Conservation (phyloP, 1,140 invertebrate genomes). For the Drosophila simulans region DNA sequence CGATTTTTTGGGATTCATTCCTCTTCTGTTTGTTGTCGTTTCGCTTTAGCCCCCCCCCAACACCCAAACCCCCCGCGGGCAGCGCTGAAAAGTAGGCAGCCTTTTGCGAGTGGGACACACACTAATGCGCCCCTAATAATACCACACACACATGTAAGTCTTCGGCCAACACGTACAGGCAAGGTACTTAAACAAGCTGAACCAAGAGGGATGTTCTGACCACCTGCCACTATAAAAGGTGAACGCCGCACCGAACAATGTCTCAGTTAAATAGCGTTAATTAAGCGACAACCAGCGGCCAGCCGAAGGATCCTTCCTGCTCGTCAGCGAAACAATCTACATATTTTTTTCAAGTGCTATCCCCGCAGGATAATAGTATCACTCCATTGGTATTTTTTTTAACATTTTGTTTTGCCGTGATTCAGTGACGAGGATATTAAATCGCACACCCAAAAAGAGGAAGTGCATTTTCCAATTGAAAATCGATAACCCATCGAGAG, state of each 20-base stretch:
- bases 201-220: slow-evolving; percentile 34
- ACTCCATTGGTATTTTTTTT: no score
- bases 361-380: neutral
- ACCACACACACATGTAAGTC: slow-evolving; percentile 70
- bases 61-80: neutral
- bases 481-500: slow-evolving; percentile 32
- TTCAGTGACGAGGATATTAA: slow-evolving; percentile 25
- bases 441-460: neutral
- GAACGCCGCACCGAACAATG: slow-evolving; percentile 56
- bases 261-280: slow-evolving; percentile 79
- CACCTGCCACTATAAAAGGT: slow-evolving; percentile 74
- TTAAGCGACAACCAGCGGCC: slow-evolving; percentile 56
- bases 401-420: slow-evolving; percentile 19
- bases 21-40: neutral
- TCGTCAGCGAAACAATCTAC: neutral
- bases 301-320: slow-evolving; percentile 14
- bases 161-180: slow-evolving; percentile 32
- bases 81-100: slow-evolving; percentile 64
- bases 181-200: slow-evolving; percentile 16
- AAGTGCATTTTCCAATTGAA: slow-evolving; percentile 29
- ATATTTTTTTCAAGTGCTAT: slow-evolving; percentile 22
- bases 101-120: slow-evolving; percentile 34
- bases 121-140: slow-evolving; percentile 71
- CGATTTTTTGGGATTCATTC: slow-evolving; percentile 4
- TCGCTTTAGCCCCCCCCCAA: neutral